A percentile compares a stretch with the other conserved stretches of the same genome.
These are phyloP conservation scores for Protula sp. DNA, from an alignment of 2,888 invertebrate genomes.

Conservation along the genomic window DNA sequence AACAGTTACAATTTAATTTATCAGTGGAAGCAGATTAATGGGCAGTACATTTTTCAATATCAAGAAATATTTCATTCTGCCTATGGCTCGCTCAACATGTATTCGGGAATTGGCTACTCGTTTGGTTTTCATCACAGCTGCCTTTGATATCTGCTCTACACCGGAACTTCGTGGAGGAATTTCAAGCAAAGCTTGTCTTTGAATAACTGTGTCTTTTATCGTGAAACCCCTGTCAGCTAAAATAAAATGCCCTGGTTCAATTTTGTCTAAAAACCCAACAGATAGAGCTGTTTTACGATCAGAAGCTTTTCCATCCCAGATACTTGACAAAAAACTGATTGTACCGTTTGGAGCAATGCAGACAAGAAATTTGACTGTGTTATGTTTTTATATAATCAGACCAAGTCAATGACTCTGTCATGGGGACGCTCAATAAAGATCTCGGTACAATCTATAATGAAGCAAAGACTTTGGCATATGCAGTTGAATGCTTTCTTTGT, in stretches of 20 bases:
- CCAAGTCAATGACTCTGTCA: conserved; percentile 21
- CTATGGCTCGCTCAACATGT: conserved; percentile 24
- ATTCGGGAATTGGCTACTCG: conserved; percentile 25
- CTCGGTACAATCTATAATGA: no score
- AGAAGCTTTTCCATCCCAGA: conserved; percentile 20
- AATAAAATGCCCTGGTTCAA: conserved; percentile 14
- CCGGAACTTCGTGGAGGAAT: conserved; percentile 19
- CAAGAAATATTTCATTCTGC: conserved; percentile 22
- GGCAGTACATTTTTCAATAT: conserved; percentile 21
- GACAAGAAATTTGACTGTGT: conserved; percentile 22
- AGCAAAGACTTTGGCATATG: no score
- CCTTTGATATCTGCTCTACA: conserved; percentile 16
- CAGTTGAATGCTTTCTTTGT: no score
- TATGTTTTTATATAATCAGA: conserved; percentile 5
- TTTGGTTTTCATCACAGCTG: conserved; percentile 20
- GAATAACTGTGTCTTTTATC: conserved; percentile 15
- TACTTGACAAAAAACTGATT: conserved; percentile 16
- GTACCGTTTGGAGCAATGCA: conserved; percentile 21
- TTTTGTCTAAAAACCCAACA: conserved; percentile 17
- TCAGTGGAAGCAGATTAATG: conserved; percentile 14
- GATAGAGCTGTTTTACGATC: conserved; percentile 20
- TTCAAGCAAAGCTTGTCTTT: no score
- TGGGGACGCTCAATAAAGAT: no score
- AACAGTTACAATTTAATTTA: conserved; percentile 23
- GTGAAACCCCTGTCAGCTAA: conserved; percentile 27